These are phyloP conservation scores for Hyles euphorbiae DNA, from an alignment of 1,140 invertebrate genomes.

Conservation along the genomic window DNA sequence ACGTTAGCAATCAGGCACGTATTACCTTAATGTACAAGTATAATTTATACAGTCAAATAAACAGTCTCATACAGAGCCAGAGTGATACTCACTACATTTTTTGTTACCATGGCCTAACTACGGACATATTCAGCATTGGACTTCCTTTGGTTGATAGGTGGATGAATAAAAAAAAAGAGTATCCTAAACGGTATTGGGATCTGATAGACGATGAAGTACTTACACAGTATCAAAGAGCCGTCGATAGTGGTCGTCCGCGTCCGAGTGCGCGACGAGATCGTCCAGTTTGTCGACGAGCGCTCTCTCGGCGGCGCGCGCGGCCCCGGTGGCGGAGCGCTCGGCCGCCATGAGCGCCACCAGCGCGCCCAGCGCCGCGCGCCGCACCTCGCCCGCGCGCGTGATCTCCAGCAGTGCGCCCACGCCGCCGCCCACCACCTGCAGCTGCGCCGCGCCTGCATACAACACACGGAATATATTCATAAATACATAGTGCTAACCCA, in stretches of 20 bases:
- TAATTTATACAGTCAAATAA: no score
- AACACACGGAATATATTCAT: not conserved
- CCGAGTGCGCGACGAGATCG: conserved; percentile 94
- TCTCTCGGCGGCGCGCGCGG: conserved; percentile 92
- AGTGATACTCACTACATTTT: no score
- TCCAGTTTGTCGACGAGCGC: conserved; percentile 96
- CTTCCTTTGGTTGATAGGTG: no score
- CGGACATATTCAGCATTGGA: no score
- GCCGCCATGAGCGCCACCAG: conserved; percentile 99
- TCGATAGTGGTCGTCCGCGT: conserved; percentile 94
- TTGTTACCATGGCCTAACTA: no score
- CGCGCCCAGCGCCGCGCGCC: conserved; percentile 94
- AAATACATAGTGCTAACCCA: no score
- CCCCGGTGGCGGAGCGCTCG: conserved; percentile 88
- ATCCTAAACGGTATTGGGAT: no score
- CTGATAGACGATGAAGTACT: no score
- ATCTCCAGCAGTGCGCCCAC: conserved; percentile 97
- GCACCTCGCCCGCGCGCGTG: conserved; percentile 92
- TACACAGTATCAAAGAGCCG: conserved; percentile 96
- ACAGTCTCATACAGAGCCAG: no score
- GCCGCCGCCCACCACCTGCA: conserved; percentile 94
- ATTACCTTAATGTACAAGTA: no score
- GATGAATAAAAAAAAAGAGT: no score
- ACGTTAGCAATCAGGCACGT: no score
- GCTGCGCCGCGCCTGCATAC: conserved; percentile 71